Evolutionary conservation across 35 echinoderm and acorn worm species (phyloP).

Genomic region (Chiridota heheva): DNA sequence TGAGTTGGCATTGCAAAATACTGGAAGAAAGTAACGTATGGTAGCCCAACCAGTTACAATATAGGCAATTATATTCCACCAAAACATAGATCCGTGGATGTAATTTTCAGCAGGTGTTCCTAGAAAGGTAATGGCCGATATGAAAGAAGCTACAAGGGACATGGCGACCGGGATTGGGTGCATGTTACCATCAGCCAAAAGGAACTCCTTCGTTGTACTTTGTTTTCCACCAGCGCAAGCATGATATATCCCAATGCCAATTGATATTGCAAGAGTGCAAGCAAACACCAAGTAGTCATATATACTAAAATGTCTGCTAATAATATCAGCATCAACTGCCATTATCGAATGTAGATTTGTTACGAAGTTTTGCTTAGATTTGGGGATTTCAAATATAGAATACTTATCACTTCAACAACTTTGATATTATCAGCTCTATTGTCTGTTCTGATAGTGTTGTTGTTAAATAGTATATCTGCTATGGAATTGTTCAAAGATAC

Average conservation of each 20-base stretch:
- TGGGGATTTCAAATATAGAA: too few species aligned
- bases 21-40: conserved; percentile 27
- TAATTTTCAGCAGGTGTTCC: conserved; percentile 68
- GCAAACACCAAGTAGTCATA: conserved; percentile 60
- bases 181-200: conserved; percentile 63
- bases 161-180: conserved; percentile 63
- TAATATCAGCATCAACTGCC: neutral
- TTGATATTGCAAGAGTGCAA: conserved; percentile 20
- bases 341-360: too few species aligned
- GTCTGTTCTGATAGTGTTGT: too few species aligned
- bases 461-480: too few species aligned
- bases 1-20: conserved; percentile 40
- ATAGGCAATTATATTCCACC: conserved; percentile 42
- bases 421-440: too few species aligned
- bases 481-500: too few species aligned
- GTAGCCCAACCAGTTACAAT: conserved; percentile 26
- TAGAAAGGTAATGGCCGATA: conserved; percentile 62
- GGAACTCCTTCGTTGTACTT: conserved; percentile 59
- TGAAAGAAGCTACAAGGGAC: conserved; percentile 69
- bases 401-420: too few species aligned
- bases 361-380: too few species aligned
- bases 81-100: conserved; percentile 46
- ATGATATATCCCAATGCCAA: conserved; percentile 59
- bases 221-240: conserved; percentile 64
- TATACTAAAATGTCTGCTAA: conserved; percentile 23